These are phyloP conservation scores for Nannoperca australis DNA, from an alignment of 2,797 vertebrate species.

Conservation along the genomic window DNA sequence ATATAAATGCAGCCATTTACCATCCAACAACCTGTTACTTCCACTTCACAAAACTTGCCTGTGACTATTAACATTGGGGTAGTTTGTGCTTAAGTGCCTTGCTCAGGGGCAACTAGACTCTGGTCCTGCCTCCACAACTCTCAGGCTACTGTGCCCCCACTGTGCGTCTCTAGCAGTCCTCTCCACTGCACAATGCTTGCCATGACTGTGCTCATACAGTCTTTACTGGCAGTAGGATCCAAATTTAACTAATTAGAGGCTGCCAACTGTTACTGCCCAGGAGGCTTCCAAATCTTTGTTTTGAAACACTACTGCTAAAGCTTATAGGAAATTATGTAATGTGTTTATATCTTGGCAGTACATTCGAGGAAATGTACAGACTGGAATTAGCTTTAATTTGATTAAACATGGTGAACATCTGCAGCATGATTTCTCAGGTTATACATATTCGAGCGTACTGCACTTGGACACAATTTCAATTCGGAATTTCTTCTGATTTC, in stretches of 20 bases:
- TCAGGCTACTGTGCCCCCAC: slow-evolving; percentile 5
- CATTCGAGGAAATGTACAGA: background rate
- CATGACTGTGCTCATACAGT: slow-evolving; percentile 6
- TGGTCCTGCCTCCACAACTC: slow-evolving; percentile 1
- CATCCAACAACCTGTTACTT: background rate
- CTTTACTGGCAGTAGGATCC: slow-evolving; percentile 22
- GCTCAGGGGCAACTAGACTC: background rate
- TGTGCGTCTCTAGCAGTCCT: background rate
- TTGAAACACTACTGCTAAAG: slow-evolving; percentile 1
- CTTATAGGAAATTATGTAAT: slow-evolving; percentile 7
- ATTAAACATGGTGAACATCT: slow-evolving; percentile 23
- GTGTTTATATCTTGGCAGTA: background rate
- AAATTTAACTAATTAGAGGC: slow-evolving; percentile 43
- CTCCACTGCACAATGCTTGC: background rate
- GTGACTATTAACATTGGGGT: background rate
- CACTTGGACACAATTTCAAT: background rate
- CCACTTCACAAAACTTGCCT: background rate
- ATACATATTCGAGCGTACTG: background rate
- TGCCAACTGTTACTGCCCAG: slow-evolving; percentile 28
- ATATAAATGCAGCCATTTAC: no score
- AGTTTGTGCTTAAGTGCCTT: slow-evolving; percentile 3
- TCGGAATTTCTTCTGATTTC: background rate
- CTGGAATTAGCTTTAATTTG: background rate
- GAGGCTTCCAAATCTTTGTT: slow-evolving; percentile 13
- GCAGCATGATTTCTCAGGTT: background rate